Conservation (phyloP, 1,140 invertebrate species). For the Caenorhabditis elegans region WBcel235 BX284604.4:7443501-7444000, state of each 20-base stretch:
- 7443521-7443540: constrained; percentile 13
- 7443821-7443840: too few species aligned
- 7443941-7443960: too few species aligned
- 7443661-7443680: constrained; percentile 59
- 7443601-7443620: constrained; percentile 57
- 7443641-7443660: constrained; percentile 49
- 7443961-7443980: too few species aligned
- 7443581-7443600: constrained; percentile 48
- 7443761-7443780: constrained; percentile 29
- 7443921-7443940: too few species aligned
- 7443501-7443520: neutral
- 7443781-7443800: constrained; percentile 34
- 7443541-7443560: neutral
- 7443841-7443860: too few species aligned
- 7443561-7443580: neutral
- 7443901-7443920: too few species aligned
- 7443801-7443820: too few species aligned
- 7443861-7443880: too few species aligned
- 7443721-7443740: constrained; percentile 61
- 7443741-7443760: constrained; percentile 44
- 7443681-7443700: constrained; percentile 43
- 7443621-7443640: constrained; percentile 60
- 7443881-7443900: too few species aligned
- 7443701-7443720: constrained; percentile 61
- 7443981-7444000: too few species aligned